These are phyloP conservation scores for Lomographa bimaculata DNA, from an alignment of 2,888 invertebrate genomes.

Conservation along the genomic window DNA sequence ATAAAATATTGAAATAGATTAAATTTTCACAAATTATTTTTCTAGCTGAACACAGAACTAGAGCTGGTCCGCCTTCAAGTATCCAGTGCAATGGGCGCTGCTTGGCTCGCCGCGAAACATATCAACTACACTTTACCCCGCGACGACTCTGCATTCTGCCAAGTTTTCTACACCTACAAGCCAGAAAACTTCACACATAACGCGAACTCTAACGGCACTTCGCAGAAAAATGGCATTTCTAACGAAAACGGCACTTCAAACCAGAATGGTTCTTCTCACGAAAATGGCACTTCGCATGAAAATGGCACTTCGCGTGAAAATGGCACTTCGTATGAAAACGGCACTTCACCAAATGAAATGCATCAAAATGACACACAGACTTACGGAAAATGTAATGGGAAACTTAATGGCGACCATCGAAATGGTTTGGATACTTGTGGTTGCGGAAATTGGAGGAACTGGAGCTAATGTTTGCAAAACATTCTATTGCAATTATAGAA, in stretches of 20 bases:
- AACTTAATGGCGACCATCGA: conserved; percentile 11
- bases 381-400: conserved; percentile 4
- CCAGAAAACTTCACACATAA: conserved; percentile 37
- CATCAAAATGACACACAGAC: neutral
- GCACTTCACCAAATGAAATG: neutral
- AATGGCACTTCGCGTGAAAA: conserved; percentile 4
- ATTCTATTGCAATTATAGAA: too few species aligned
- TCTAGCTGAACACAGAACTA: conserved; percentile 70
- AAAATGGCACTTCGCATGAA: conserved; percentile 3
- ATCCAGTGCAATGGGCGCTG: conserved; percentile 93
- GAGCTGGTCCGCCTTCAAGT: conserved; percentile 88
- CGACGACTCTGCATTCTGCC: conserved; percentile 88
- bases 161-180: conserved; percentile 85
- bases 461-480: conserved; percentile 40
- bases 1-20: too few species aligned
- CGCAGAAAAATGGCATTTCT: conserved; percentile 30
- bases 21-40: conserved; percentile 1
- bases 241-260: conserved; percentile 8
- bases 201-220: conserved; percentile 24
- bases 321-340: conserved; percentile 4
- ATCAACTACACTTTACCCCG: conserved; percentile 85
- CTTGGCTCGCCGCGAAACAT: conserved; percentile 91
- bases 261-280: conserved; percentile 5
- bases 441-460: conserved; percentile 45
- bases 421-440: conserved; percentile 40